phyloP scores from a whole-genome alignment of 2,797 vertebrate genomes.

The Prunella strophiata region DNA sequence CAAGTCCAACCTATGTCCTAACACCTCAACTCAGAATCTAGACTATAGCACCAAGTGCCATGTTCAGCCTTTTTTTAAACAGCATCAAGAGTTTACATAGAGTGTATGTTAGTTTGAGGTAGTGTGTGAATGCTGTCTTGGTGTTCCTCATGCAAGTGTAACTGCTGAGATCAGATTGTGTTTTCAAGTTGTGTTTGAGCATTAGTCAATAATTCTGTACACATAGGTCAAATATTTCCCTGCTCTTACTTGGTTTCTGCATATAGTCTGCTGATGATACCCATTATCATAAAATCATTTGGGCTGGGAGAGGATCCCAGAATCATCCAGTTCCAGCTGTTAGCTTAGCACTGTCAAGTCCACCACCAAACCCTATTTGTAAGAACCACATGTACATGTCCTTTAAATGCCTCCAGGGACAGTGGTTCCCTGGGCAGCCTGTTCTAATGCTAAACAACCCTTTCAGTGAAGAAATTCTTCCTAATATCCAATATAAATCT shows the following conservation, averaged over 20 bases:
- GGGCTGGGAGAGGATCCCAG: background rate
- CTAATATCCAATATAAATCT: background rate
- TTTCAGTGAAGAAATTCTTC: background rate
- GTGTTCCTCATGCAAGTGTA: background rate
- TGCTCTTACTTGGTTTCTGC: background rate
- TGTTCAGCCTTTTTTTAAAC: too few relatives aligned
- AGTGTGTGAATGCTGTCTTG: background rate
- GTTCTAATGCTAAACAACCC: background rate
- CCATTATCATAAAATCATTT: background rate
- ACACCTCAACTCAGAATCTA: too few relatives aligned
- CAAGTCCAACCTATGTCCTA: too few relatives aligned
- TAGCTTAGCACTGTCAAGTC: background rate
- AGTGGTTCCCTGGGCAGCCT: background rate
- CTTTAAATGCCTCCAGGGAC: background rate
- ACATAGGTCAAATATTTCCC: background rate
- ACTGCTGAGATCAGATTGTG: background rate
- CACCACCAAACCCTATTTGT: background rate
- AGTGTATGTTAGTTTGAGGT: background rate
- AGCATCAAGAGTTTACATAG: background rate
- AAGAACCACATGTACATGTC: accelerated
- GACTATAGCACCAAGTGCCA: too few relatives aligned
- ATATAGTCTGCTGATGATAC: background rate
- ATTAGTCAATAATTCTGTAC: background rate
- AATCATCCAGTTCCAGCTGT: background rate
- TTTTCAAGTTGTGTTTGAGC: background rate